These are phyloP conservation scores for Sturmia bella DNA, from an alignment of 2,888 invertebrate species.

Conservation along the genomic window DNA sequence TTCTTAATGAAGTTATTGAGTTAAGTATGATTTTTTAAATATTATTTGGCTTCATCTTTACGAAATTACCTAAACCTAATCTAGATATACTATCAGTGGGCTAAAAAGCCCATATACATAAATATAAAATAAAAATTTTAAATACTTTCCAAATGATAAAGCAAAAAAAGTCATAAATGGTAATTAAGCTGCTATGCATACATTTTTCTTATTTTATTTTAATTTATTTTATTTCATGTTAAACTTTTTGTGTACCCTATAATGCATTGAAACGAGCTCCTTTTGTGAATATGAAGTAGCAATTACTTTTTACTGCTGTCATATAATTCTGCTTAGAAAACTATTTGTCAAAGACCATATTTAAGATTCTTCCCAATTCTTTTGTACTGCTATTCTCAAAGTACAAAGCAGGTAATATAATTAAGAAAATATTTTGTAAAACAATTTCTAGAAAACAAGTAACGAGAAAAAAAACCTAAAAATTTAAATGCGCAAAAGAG, in stretches of 20 bases:
- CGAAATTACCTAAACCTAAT: too few species aligned
- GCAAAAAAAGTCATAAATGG: too few species aligned
- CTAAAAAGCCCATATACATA: too few species aligned
- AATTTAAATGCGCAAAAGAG: conserved; percentile 26
- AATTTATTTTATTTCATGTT: not conserved
- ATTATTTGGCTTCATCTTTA: too few species aligned
- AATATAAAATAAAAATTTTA: too few species aligned
- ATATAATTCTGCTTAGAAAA: conserved; percentile 49
- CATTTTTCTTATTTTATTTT: too few species aligned
- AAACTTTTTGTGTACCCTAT: not conserved
- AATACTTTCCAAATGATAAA: too few species aligned
- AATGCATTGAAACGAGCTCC: not conserved
- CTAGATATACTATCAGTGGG: too few species aligned
- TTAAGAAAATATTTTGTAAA: conserved; percentile 60
- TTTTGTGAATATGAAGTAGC: not conserved
- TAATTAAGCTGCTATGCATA: too few species aligned
- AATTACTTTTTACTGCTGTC: conserved; percentile 12
- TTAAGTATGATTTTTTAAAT: too few species aligned
- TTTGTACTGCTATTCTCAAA: conserved; percentile 20
- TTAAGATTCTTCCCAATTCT: conserved; percentile 12
- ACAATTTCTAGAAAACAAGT: conserved; percentile 49
- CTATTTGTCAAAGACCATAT: conserved; percentile 57
- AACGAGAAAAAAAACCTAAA: not conserved
- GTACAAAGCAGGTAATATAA: conserved; percentile 60
- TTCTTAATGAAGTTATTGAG: too few species aligned